These are phyloP conservation scores for Pteromalus puparum DNA, from an alignment of 1,140 invertebrate species.

Conservation along the genomic window DNA sequence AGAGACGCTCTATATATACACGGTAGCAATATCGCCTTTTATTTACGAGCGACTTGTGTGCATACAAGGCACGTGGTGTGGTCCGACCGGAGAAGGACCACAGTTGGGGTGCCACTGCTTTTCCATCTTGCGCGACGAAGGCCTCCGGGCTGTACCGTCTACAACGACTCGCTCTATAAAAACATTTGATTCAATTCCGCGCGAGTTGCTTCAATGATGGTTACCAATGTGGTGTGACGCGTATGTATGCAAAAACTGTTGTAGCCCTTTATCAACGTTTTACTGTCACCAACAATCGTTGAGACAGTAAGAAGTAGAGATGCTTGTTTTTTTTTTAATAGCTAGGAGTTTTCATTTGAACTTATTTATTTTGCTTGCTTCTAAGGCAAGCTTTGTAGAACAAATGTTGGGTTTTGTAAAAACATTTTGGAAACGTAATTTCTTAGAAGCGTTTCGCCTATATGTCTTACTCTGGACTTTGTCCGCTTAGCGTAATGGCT, in stretches of 20 bases:
- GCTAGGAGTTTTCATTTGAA: no score
- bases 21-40: slow-evolving; percentile 64
- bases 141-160: slow-evolving; percentile 63
- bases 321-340: no score
- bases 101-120: slow-evolving; percentile 50
- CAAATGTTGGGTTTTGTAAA: no score
- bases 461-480: no score
- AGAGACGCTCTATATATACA: neutral
- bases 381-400: no score
- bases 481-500: no score
- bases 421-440: no score
- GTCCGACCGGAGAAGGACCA: slow-evolving; percentile 48
- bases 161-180: slow-evolving; percentile 62
- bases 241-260: slow-evolving; percentile 63
- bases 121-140: slow-evolving; percentile 59
- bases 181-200: slow-evolving; percentile 74
- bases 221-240: slow-evolving; percentile 70
- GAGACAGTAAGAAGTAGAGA: no score
- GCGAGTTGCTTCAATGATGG: slow-evolving; percentile 69
- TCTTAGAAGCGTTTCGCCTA: no score
- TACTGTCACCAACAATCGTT: no score
- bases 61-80: slow-evolving; percentile 42
- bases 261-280: no score
- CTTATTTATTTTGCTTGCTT: no score
- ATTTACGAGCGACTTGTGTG: slow-evolving; percentile 62